phyloP scores from a whole-genome alignment of 1,140 invertebrate species.

The Batillaria attramentaria region DNA sequence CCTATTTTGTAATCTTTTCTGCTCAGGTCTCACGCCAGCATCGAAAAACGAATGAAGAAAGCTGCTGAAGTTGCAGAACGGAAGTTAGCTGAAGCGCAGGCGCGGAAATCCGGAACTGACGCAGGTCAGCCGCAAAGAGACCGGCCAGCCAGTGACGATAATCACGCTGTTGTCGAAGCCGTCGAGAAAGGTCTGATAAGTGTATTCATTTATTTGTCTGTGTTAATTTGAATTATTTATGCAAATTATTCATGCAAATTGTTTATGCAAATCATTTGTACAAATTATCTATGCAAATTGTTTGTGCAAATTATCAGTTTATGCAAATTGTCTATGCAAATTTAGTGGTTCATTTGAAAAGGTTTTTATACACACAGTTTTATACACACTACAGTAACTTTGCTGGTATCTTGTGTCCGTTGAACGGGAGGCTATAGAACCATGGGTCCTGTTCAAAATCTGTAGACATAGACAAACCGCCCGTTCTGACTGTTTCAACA shows the following conservation, averaged over 20 bases:
- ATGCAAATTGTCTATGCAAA: too few relatives aligned
- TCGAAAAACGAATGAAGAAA: neutral
- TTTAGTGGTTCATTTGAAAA: too few relatives aligned
- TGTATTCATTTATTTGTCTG: neutral
- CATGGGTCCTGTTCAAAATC: too few relatives aligned
- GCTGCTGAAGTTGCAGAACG: conserved; percentile 4
- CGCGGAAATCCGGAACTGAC: neutral
- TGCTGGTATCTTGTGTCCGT: too few relatives aligned
- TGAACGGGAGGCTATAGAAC: too few relatives aligned
- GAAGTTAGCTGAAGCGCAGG: neutral
- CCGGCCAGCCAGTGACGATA: neutral
- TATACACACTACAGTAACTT: too few relatives aligned
- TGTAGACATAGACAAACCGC: too few relatives aligned
- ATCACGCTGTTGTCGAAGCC: conserved; percentile 7
- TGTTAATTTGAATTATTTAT: neutral
- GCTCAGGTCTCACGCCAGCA: neutral
- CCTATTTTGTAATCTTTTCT: neutral
- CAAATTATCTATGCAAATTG: neutral
- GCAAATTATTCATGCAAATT: neutral
- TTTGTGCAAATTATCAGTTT: neutral
- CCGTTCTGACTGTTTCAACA: too few relatives aligned
- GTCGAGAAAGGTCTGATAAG: conserved; percentile 22
- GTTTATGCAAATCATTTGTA: neutral
- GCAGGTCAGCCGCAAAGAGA: neutral
- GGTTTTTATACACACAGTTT: too few relatives aligned